Conservation (phyloP, 2,113 vertebrate genomes). For the Nicator chloris region DNA sequence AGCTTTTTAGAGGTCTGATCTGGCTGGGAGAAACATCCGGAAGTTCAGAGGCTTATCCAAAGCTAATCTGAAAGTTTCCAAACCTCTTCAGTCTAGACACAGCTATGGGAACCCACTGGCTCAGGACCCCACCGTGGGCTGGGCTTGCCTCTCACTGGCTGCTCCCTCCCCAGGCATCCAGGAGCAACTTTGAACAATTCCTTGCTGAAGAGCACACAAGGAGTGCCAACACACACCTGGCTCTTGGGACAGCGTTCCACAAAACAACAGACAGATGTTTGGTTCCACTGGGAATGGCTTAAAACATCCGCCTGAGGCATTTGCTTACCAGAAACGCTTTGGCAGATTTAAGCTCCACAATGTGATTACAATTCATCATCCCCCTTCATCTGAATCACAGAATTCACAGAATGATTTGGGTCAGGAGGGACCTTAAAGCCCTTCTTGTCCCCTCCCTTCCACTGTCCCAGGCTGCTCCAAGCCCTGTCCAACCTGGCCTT, state of each 20-base stretch:
- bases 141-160: neutral
- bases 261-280: neutral
- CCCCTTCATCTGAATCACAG: neutral
- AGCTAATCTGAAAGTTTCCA: conserved; percentile 47
- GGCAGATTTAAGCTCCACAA: neutral
- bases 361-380: neutral
- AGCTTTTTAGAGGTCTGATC: conserved; percentile 22
- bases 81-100: neutral
- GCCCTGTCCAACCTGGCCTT: neutral
- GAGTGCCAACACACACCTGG: neutral
- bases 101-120: neutral
- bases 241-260: accelerated
- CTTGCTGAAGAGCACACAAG: neutral
- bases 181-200: neutral
- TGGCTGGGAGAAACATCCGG: conserved; percentile 1
- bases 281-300: neutral
- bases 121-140: neutral
- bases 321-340: neutral
- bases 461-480: neutral
- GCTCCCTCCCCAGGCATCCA: neutral
- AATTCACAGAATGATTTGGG: neutral
- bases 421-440: neutral
- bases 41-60: conserved; percentile 50
- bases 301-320: neutral
- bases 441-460: neutral